These are phyloP conservation scores for Petrocephalus schoutedeni DNA, from an alignment of 2,797 vertebrate genomes.

Conservation along the genomic window DNA sequence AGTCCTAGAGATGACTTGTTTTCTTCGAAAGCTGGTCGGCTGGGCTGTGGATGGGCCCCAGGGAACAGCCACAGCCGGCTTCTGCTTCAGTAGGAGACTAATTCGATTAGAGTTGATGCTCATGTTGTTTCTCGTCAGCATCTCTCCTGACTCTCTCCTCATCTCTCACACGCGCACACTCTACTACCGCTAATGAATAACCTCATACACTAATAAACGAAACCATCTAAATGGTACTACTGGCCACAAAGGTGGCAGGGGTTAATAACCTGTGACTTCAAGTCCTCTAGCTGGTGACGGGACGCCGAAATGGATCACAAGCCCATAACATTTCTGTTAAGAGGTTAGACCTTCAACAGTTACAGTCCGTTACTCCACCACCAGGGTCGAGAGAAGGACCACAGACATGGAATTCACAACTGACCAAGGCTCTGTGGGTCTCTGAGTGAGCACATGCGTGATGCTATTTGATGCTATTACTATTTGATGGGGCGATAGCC, in stretches of 20 bases:
- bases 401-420: background rate
- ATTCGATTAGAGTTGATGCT: background rate
- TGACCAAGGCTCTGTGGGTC: background rate
- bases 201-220: background rate
- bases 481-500: no score
- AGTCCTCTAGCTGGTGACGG: background rate
- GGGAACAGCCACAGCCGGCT: background rate
- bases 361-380: background rate
- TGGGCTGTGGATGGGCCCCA: background rate
- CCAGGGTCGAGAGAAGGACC: background rate
- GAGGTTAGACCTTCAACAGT: background rate
- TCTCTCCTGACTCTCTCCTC: background rate
- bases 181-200: background rate
- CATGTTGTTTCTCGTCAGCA: background rate
- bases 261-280: background rate
- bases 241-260: background rate
- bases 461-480: no score
- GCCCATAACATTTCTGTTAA: background rate
- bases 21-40: background rate
- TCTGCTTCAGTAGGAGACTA: background rate
- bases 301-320: background rate
- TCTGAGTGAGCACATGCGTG: background rate
- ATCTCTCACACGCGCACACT: background rate
- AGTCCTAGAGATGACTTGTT: background rate
- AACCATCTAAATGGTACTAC: background rate